phyloP scores from a whole-genome alignment of 2,113 vertebrate species.

The Sisor rabdophorus region DNA sequence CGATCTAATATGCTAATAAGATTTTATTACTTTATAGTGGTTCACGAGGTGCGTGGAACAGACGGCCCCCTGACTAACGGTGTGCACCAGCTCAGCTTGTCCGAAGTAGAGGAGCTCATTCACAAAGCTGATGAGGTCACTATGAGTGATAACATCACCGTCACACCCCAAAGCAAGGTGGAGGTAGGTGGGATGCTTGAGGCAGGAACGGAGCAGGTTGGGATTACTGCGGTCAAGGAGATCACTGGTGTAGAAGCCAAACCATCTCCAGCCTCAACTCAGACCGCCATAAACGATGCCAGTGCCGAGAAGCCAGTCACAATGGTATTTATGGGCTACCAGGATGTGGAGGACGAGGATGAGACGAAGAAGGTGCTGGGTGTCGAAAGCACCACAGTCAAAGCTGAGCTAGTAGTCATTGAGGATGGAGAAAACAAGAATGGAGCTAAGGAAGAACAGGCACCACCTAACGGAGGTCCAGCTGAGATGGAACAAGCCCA shows the following conservation, averaged over 20 bases:
- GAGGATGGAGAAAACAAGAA: constrained; percentile 71
- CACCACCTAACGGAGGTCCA: constrained; percentile 67
- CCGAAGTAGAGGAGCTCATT: constrained; percentile 89
- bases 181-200: constrained; percentile 3
- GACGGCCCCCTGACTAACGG: constrained; percentile 73
- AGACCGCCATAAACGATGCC: constrained; percentile 51
- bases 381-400: constrained; percentile 82
- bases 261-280: accelerated
- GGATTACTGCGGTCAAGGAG: constrained; percentile 60
- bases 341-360: constrained; percentile 86
- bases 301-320: constrained; percentile 83
- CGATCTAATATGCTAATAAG: neutral
- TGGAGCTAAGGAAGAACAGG: constrained; percentile 45
- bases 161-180: neutral
- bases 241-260: constrained; percentile 75
- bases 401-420: constrained; percentile 87
- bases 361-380: constrained; percentile 89
- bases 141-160: constrained; percentile 57
- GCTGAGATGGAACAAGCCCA: constrained; percentile 61
- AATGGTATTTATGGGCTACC: constrained; percentile 98
- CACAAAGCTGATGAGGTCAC: constrained; percentile 84
- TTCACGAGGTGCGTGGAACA: constrained; percentile 79
- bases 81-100: constrained; percentile 80
- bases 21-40: constrained; percentile 68
- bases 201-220: constrained; percentile 32